A percentile compares a stretch with the other conserved stretches of the same genome.
Evolutionary conservation across 2,113 vertebrate species (phyloP).

Genomic region (Hypomesus transpacificus): DNA sequence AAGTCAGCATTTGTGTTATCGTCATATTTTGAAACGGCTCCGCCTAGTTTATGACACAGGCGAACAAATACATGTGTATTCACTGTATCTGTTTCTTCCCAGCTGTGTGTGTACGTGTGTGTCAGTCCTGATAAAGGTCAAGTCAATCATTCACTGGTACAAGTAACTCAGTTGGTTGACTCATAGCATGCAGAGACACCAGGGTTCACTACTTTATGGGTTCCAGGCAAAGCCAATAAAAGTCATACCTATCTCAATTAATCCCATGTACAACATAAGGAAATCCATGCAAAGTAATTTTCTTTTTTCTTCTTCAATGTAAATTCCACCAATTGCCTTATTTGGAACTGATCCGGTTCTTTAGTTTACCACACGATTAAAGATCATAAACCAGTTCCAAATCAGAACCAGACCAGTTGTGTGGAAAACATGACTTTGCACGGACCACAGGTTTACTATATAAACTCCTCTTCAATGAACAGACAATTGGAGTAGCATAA

Average conservation of each 20-base stretch:
- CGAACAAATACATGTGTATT: conserved; percentile 57
- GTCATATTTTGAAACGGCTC: background rate
- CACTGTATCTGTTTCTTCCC: conserved; percentile 52
- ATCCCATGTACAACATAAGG: conserved; percentile 59
- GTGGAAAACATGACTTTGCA: too few relatives aligned
- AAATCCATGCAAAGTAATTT: conserved; percentile 15
- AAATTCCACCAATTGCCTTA: background rate
- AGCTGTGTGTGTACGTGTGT: conserved; percentile 9
- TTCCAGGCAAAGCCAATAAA: conserved; percentile 54
- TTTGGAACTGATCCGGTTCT: background rate
- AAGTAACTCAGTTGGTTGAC: conserved; percentile 47
- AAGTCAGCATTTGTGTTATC: background rate
- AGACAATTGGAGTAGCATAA: too few relatives aligned
- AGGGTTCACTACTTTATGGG: conserved; percentile 61
- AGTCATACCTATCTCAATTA: conserved; percentile 28
- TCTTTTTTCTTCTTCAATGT: too few relatives aligned
- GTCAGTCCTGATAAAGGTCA: conserved; percentile 50
- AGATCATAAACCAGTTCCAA: too few relatives aligned
- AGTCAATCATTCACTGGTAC: conserved; percentile 70
- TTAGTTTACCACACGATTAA: background rate
- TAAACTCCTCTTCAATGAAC: too few relatives aligned
- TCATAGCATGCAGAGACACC: conserved; percentile 47
- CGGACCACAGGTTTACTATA: too few relatives aligned
- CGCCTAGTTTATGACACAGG: conserved; percentile 44
- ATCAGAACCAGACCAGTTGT: too few relatives aligned